Conservation (phyloP, 2,113 vertebrate genomes). For the Antennarius striatus region DNA sequence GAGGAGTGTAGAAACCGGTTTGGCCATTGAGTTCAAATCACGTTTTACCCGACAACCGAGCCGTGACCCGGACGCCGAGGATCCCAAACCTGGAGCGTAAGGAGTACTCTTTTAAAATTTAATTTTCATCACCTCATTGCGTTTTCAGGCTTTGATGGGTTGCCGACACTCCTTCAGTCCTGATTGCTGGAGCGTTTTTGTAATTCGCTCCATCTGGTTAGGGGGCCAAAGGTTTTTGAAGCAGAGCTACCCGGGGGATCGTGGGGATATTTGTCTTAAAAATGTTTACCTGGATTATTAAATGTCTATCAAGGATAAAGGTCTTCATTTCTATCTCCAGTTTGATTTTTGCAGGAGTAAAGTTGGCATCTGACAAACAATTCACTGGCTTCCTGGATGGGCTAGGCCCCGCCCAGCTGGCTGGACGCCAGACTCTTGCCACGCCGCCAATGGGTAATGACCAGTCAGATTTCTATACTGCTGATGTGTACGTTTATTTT, state of each 20-base stretch:
- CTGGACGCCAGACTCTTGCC: slow-evolving; percentile 94
- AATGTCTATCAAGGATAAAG: no score
- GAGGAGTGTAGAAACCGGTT: slow-evolving; percentile 92
- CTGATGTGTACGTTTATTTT: no score
- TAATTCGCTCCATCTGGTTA: no score
- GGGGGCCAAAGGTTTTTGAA: no score
- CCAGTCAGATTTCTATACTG: background rate
- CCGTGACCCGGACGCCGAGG: slow-evolving; percentile 90
- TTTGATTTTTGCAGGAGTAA: slow-evolving; percentile 94
- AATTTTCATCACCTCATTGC: no score
- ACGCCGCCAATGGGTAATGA: slow-evolving; percentile 95
- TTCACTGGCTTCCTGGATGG: slow-evolving; percentile 97
- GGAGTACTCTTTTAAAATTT: slow-evolving; percentile 38
- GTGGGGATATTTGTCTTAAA: no score
- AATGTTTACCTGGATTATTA: no score
- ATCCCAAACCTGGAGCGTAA: slow-evolving; percentile 95
- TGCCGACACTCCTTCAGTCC: no score
- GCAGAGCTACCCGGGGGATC: no score
- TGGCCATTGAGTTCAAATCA: slow-evolving; percentile 92
- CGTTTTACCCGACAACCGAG: slow-evolving; percentile 95
- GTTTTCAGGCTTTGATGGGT: no score
- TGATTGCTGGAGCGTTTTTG: no score
- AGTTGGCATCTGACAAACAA: slow-evolving; percentile 91
- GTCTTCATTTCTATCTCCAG: slow-evolving; percentile 62
- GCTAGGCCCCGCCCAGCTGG: slow-evolving; percentile 94